Base-by-base conservation (phyloP, 2,797 vertebrate genomes). In the Xenentodon cancila region DNA sequence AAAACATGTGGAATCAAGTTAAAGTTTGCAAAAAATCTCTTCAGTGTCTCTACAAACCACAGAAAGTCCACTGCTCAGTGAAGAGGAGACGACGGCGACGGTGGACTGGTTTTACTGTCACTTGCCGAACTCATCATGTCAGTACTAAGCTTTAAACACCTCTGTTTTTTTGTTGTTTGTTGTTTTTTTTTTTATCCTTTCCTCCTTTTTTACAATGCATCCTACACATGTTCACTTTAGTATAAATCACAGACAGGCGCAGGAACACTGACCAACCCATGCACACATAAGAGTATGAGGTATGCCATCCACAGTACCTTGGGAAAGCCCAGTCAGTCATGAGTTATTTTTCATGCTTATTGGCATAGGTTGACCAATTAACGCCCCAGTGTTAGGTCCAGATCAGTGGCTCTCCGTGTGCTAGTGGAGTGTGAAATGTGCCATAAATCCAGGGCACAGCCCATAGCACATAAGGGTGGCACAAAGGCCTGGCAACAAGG, bases 291-390 rank as follows among this genome's bases (percentile, higher is more conserved):
- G 17, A 48, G 73, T 78, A 73, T 48, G 9, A 64, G 54, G 56
- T 51, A 77, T 83, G 71, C 82, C 54, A 67, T 77, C 65, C 64
- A 64, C 76, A 56, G 59, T 77, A 72, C 72, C 75, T 79, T 82
- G 89, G 75, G 55, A 70, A 91, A 91, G 80, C 75, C 64, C 80
- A 70, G 82, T 69, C 78, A 79, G 79, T 88, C 86, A 44, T 71
- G 64, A 84, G 81, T 80, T 89, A 82, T 91, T 88, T 84, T 90
- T 93, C 84, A 84, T 86, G 62, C 65, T 86, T 88, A 79, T 85
- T 91, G 86, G 85, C 89, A 88, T 77, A 77, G 73, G 84, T 81
- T 84, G 80, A 79, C 87, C 88, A 92, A 92, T 93, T 92, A 92
- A 88, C 86, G 68, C 80, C 76, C 78, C 64, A 49, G 79, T 87